Evolutionary conservation across 2,888 invertebrate genomes (phyloP).

Genomic region (Byasa hedistus): DNA sequence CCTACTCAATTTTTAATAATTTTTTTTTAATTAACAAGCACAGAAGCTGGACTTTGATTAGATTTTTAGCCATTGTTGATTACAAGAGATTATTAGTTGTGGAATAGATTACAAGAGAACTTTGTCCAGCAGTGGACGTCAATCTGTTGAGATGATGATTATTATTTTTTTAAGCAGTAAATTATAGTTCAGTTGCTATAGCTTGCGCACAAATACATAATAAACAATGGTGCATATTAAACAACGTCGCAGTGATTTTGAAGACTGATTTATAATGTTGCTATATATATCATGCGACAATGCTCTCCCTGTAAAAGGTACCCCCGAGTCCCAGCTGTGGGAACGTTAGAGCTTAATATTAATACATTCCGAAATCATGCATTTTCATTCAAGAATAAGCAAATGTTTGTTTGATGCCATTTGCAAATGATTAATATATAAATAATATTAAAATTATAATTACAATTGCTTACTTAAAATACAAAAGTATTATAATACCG

Average conservation of each 20-base stretch:
- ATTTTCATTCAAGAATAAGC: constrained; percentile 14
- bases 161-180: no score
- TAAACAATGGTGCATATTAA: constrained; percentile 15
- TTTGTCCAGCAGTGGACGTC: not conserved
- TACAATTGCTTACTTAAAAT: constrained; percentile 15
- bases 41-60: constrained; percentile 31
- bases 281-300: no score
- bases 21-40: constrained; percentile 4
- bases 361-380: constrained; percentile 59
- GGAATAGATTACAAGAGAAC: no score
- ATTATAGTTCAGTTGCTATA: no score
- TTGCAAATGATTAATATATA: constrained; percentile 33
- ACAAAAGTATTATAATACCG: constrained; percentile 53
- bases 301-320: no score
- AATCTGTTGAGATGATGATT: no score
- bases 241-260: constrained; percentile 25
- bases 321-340: no score
- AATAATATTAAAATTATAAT: not conserved
- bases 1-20: constrained; percentile 14
- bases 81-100: not conserved
- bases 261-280: constrained; percentile 44
- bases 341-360: no score
- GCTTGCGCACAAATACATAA: not conserved
- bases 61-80: no score
- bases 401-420: constrained; percentile 47